Conservation (phyloP, 2,113 vertebrate genomes). For the Calypte anna region DNA sequence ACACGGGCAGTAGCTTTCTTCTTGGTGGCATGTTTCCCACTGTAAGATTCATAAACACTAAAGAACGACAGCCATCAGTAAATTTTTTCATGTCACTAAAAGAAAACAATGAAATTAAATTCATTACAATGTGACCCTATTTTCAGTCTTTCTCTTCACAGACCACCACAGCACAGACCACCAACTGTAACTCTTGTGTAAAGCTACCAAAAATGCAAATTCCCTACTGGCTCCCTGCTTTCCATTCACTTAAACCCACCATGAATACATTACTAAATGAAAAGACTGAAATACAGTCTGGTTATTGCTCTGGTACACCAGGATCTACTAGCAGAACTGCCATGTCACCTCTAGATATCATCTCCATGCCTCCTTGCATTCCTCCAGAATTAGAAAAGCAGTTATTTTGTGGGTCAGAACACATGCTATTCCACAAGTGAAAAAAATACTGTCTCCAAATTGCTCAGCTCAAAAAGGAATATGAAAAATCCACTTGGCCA, state of each 20-base stretch:
- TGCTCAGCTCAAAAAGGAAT: not conserved
- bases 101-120: not conserved
- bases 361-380: not conserved
- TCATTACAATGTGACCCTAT: not conserved
- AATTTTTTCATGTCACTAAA: not conserved
- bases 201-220: slow-evolving; percentile 30
- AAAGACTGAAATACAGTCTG: not conserved
- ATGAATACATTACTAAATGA: not conserved
- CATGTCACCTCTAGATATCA: not conserved
- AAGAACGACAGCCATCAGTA: not conserved
- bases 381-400: not conserved
- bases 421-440: not conserved
- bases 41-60: not conserved
- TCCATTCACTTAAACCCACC: not conserved
- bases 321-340: not conserved
- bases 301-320: not conserved
- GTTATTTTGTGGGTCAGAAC: not conserved
- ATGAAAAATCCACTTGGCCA: not conserved
- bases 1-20: not conserved
- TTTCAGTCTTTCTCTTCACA: slow-evolving; percentile 4
- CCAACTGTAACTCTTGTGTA: not conserved
- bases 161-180: not conserved
- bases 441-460: not conserved
- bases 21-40: not conserved
- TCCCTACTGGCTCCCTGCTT: not conserved